Evolutionary conservation across 2,113 vertebrate genomes (phyloP).

Genomic region (Passer domesticus): DNA sequence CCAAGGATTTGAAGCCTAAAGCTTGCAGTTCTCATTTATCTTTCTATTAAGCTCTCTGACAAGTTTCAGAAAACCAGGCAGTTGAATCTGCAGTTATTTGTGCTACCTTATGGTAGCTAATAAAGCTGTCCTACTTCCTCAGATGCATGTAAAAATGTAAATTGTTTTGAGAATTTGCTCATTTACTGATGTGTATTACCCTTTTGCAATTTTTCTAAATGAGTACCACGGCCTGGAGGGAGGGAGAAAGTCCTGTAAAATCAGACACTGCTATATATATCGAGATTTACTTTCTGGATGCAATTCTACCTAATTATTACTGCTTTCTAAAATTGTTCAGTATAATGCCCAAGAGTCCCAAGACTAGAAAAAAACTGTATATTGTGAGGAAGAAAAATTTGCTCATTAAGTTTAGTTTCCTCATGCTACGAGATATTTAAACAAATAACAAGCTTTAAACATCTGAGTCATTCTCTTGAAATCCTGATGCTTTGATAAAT

Average conservation of each 20-base stretch:
- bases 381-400: background rate
- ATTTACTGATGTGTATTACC: background rate
- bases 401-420: background rate
- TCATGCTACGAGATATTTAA: background rate
- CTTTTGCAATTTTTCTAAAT: background rate
- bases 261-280: background rate
- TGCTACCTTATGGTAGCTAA: background rate
- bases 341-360: background rate
- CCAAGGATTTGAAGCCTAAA: background rate
- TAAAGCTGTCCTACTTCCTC: background rate
- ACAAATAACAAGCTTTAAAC: background rate
- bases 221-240: background rate
- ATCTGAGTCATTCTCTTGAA: background rate
- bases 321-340: background rate
- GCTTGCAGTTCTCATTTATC: background rate
- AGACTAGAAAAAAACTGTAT: background rate
- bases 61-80: slow-evolving; percentile 9
- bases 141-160: background rate
- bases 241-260: background rate
- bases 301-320: background rate
- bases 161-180: slow-evolving; percentile 5
- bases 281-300: background rate
- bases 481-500: background rate
- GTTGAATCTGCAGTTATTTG: background rate
- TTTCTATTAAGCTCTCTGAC: slow-evolving; percentile 21